Evolutionary conservation across 2,888 invertebrate species (phyloP).

Genomic region (Antitype chi): DNA sequence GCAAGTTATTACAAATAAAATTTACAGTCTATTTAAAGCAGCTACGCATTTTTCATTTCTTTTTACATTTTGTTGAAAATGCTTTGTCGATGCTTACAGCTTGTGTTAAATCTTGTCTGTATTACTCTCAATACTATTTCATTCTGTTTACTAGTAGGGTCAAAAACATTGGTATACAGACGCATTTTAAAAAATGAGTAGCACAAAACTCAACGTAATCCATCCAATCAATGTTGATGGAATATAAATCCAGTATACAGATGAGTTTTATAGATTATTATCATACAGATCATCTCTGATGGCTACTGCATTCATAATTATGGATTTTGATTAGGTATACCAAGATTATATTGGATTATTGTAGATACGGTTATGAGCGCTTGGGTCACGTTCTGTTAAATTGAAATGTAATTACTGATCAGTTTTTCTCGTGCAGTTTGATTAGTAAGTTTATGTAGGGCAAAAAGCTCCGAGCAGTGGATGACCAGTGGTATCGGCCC

Average conservation of each 20-base stretch:
- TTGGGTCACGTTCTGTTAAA: slow-evolving; percentile 26
- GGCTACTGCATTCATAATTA: slow-evolving; percentile 27
- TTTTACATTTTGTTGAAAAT: not conserved
- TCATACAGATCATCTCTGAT: slow-evolving; percentile 36
- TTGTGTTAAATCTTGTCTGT: not conserved
- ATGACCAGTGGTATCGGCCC: no score
- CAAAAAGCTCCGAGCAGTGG: no score
- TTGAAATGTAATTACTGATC: slow-evolving; percentile 15
- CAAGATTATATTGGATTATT: slow-evolving; percentile 16
- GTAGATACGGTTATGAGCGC: not conserved
- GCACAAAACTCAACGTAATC: not conserved
- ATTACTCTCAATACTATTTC: not conserved
- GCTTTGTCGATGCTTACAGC: not conserved
- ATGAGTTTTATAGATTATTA: slow-evolving; percentile 37
- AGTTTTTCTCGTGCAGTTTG: slow-evolving; percentile 2
- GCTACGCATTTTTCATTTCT: not conserved
- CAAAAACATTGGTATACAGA: not conserved
- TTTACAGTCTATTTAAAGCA: not conserved
- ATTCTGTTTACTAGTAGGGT: not conserved
- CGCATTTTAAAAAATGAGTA: not conserved
- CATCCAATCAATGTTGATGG: slow-evolving; percentile 22
- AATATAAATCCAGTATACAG: slow-evolving; percentile 2
- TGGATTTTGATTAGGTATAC: slow-evolving; percentile 14
- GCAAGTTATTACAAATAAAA: no score
- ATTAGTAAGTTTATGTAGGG: not conserved